Conservation (phyloP, 2,888 invertebrate species). For the Papilio demoleus region DNA sequence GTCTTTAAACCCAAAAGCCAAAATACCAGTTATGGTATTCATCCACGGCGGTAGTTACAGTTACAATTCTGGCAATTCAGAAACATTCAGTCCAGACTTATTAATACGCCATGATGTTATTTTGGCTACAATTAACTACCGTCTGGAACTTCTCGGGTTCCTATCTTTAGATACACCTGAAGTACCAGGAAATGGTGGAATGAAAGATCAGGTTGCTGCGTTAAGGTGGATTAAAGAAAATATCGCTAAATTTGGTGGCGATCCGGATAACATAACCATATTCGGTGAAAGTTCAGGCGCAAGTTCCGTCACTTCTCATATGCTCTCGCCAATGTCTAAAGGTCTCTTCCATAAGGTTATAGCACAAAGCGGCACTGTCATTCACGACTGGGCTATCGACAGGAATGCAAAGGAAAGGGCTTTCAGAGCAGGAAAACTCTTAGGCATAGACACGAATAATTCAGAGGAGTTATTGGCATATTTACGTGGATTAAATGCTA, state of each 20-base stretch:
- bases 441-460: constrained; percentile 62
- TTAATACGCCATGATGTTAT: constrained; percentile 68
- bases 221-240: constrained; percentile 65
- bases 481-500: constrained; percentile 56
- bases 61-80: constrained; percentile 65
- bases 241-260: constrained; percentile 64
- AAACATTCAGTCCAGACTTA: constrained; percentile 65
- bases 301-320: constrained; percentile 63
- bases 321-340: constrained; percentile 69
- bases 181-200: constrained; percentile 69
- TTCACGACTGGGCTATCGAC: constrained; percentile 59
- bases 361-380: constrained; percentile 65
- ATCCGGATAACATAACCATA: constrained; percentile 65
- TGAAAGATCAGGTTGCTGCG: constrained; percentile 69
- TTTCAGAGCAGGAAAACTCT: constrained; percentile 56
- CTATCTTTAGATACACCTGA: constrained; percentile 60
- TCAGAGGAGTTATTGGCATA: constrained; percentile 55
- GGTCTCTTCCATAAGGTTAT: constrained; percentile 71
- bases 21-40: constrained; percentile 71
- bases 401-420: constrained; percentile 57
- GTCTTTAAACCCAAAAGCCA: constrained; percentile 48
- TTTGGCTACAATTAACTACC: constrained; percentile 71
- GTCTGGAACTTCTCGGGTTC: constrained; percentile 60
- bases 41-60: constrained; percentile 71
- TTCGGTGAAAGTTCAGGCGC: constrained; percentile 75